Conservation (phyloP, 2,888 invertebrate genomes). For the Rhamnusium bicolor region DNA sequence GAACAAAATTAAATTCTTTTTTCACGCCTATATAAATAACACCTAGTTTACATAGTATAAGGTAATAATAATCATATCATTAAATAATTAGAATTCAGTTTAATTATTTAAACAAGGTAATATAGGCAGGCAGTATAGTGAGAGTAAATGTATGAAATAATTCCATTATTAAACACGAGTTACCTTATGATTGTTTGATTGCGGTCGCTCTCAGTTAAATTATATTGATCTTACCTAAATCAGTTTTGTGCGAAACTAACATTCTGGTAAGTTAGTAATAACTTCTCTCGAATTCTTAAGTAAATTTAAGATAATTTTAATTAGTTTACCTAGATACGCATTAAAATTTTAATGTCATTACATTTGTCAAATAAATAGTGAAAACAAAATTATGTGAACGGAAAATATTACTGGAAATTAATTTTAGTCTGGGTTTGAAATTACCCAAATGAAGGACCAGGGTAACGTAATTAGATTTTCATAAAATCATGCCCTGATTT, state of each 20-base stretch:
- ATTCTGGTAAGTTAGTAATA: neutral
- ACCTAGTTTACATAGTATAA: too few species aligned
- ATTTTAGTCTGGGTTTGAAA: conserved; percentile 1
- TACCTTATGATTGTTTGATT: too few species aligned
- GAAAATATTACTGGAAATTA: conserved; percentile 1
- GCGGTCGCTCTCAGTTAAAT: too few species aligned
- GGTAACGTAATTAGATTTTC: conserved; percentile 26
- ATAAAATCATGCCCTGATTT: conserved; percentile 19
- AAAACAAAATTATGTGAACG: neutral
- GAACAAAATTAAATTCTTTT: too few species aligned
- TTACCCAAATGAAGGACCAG: neutral
- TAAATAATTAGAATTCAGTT: too few species aligned
- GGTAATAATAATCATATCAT: too few species aligned
- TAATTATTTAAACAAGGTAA: too few species aligned
- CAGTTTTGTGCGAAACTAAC: neutral
- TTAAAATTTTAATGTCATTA: neutral
- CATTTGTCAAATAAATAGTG: neutral
- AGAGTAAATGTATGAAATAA: too few species aligned
- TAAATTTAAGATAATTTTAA: neutral
- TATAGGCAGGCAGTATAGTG: too few species aligned
- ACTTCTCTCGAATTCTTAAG: neutral
- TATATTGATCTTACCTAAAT: neutral
- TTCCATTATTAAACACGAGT: too few species aligned
- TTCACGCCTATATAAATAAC: too few species aligned
- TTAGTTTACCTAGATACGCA: neutral